These are phyloP conservation scores for Pediacus dermestoides DNA, from an alignment of 2,888 invertebrate genomes.

Conservation along the genomic window DNA sequence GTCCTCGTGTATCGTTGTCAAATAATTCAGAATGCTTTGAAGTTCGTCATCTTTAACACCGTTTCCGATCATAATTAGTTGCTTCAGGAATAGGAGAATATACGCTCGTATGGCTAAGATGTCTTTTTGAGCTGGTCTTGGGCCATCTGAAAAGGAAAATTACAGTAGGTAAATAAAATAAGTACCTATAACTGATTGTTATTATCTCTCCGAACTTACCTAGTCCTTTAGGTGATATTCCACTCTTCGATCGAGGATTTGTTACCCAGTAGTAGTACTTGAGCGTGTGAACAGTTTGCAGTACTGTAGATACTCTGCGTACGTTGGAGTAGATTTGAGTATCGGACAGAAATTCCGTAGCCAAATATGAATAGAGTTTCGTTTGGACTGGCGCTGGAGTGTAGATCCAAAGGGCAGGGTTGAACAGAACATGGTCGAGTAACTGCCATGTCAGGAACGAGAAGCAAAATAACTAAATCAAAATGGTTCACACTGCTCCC, in stretches of 20 bases:
- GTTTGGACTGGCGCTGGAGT: slow-evolving; percentile 95
- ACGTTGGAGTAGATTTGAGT: slow-evolving; percentile 97
- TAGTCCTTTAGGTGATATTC: slow-evolving; percentile 90
- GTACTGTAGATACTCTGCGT: slow-evolving; percentile 90
- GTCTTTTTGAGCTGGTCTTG: slow-evolving; percentile 90
- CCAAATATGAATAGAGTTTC: slow-evolving; percentile 93
- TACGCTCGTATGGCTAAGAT: slow-evolving; percentile 91
- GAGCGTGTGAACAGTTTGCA: slow-evolving; percentile 97
- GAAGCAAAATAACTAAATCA: slow-evolving; percentile 83
- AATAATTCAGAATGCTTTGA: slow-evolving; percentile 95
- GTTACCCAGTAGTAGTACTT: slow-evolving; percentile 99
- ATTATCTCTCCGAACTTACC: slow-evolving; percentile 68
- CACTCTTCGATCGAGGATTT: slow-evolving; percentile 92
- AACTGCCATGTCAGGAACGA: slow-evolving; percentile 92
- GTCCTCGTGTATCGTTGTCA: slow-evolving; percentile 98
- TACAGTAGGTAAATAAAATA: slow-evolving; percentile 7
- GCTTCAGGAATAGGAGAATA: slow-evolving; percentile 92
- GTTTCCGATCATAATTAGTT: slow-evolving; percentile 93
- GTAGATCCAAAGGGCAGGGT: slow-evolving; percentile 98
- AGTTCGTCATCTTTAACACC: slow-evolving; percentile 98
- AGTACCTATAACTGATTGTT: slow-evolving; percentile 5
- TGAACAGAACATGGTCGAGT: slow-evolving; percentile 98
- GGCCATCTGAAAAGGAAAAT: slow-evolving; percentile 77
- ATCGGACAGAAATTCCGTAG: slow-evolving; percentile 97
- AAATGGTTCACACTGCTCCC: slow-evolving; percentile 58